phyloP scores from a whole-genome alignment of 2,113 vertebrate genomes.

The Eidolon helvum region DNA sequence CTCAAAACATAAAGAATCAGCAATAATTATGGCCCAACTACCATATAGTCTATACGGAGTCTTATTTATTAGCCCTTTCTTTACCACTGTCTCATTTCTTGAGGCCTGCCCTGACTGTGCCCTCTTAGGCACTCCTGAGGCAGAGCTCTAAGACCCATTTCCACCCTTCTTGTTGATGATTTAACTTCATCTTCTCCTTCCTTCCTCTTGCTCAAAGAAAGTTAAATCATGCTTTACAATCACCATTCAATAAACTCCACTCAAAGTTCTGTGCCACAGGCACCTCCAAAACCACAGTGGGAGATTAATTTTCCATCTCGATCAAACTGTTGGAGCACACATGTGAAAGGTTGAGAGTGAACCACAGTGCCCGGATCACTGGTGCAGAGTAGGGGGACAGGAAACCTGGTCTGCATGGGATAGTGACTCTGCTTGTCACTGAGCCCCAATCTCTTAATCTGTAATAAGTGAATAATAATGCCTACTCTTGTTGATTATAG shows the following conservation, averaged over 20 bases:
- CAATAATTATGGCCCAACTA: not conserved
- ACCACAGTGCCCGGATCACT: rapidly evolving
- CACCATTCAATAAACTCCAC: not conserved
- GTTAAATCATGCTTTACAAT: not conserved
- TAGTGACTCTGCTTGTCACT: not conserved
- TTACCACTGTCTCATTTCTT: not conserved
- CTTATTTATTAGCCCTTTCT: not conserved
- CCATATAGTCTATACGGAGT: not conserved
- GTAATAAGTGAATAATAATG: not conserved
- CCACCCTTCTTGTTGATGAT: not conserved
- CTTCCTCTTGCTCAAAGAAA: not conserved
- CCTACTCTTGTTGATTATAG: not conserved
- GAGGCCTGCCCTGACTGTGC: not conserved
- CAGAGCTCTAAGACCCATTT: not conserved
- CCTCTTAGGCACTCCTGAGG: not conserved
- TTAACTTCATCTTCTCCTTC: not conserved
- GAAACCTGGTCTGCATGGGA: not conserved
- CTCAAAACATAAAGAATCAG: not conserved
- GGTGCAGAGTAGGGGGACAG: not conserved
- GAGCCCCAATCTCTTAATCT: not conserved
- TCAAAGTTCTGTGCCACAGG: not conserved
- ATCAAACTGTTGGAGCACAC: not conserved
- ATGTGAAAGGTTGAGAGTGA: not conserved
- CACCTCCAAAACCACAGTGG: not conserved
- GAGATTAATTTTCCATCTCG: not conserved